phyloP scores from a whole-genome alignment of 2,113 vertebrate genomes.

The Brachypteracias leptosomus region DNA sequence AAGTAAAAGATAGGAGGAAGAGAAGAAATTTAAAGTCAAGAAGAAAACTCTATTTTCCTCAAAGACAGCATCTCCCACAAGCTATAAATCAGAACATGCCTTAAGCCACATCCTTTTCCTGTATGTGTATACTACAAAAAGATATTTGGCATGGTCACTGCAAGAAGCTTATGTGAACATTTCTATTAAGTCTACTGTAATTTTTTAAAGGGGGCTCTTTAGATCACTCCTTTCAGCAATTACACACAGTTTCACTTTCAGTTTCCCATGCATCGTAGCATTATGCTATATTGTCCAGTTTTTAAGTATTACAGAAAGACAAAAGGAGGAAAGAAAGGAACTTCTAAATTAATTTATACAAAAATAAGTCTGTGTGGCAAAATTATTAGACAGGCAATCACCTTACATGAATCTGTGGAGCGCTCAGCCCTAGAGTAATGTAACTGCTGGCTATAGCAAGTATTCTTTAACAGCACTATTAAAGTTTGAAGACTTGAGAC shows the following conservation, averaged over 20 bases:
- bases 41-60: neutral
- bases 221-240: neutral
- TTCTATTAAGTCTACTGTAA: neutral
- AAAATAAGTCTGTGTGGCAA: neutral
- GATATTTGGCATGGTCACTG: neutral
- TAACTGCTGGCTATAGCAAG: neutral
- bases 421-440: neutral
- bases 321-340: neutral
- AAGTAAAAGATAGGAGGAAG: neutral
- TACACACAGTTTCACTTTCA: neutral
- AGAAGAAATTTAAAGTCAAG: neutral
- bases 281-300: rapidly evolving
- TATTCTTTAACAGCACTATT: rapidly evolving
- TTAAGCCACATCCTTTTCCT: neutral
- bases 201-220: neutral
- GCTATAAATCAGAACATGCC: neutral
- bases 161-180: neutral
- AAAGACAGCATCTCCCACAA: neutral
- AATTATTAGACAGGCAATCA: neutral
- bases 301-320: neutral
- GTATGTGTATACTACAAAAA: rapidly evolving
- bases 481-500: neutral
- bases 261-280: neutral
- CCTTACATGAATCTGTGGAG: rapidly evolving
- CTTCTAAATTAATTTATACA: neutral